These are phyloP conservation scores for Sus scrofa DNA, from an alignment of 2,113 vertebrate genomes.

Conservation along the genomic window T2T-Sscrofa CM000829.6:71031501-71032000, in stretches of 20 bases:
- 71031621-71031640: background rate
- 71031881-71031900: background rate
- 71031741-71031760: background rate
- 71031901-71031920: conserved; percentile 25
- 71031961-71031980: conserved; percentile 23
- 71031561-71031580: background rate
- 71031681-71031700: background rate
- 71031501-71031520: background rate
- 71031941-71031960: background rate
- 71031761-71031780: background rate
- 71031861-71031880: background rate
- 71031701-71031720: background rate
- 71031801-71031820: background rate
- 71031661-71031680: background rate
- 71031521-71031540: background rate
- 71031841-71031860: background rate
- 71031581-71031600: background rate
- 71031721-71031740: background rate
- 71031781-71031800: background rate
- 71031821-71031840: background rate
- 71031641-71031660: background rate
- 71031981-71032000: background rate
- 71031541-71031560: too few relatives aligned
- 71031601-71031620: background rate
- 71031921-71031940: background rate